These are phyloP conservation scores for Sitophilus oryzae DNA, from an alignment of 1,140 invertebrate genomes.

Conservation along the genomic window DNA sequence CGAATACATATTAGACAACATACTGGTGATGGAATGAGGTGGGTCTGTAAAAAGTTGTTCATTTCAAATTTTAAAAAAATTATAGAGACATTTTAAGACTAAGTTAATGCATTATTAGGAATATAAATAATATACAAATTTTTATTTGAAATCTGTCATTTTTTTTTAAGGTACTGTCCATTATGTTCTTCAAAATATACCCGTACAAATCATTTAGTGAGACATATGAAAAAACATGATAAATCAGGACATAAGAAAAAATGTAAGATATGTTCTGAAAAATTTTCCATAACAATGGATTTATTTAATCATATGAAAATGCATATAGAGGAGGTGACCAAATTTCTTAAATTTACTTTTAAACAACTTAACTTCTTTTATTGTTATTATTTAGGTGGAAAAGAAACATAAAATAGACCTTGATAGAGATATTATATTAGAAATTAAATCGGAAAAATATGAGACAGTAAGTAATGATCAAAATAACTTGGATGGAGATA, in stretches of 20 bases:
- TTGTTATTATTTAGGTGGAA: constrained; percentile 9
- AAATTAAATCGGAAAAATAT: constrained; percentile 25
- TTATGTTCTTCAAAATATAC: constrained; percentile 37
- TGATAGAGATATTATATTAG: constrained; percentile 19
- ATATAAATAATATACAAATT: neutral
- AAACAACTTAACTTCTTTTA: neutral
- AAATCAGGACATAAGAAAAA: constrained; percentile 29
- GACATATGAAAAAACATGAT: constrained; percentile 34
- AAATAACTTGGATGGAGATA: no score
- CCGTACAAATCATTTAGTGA: constrained; percentile 34
- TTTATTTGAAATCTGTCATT: neutral
- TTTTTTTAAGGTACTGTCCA: constrained; percentile 27
- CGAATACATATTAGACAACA: constrained; percentile 40
- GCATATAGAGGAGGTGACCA: constrained; percentile 27
- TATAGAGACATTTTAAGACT: no score
- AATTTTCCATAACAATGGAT: constrained; percentile 26
- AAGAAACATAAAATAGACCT: constrained; percentile 15
- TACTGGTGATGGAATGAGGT: constrained; percentile 35
- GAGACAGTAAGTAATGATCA: no score
- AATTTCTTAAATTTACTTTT: constrained; percentile 3
- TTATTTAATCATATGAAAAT: constrained; percentile 29
- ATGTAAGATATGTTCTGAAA: constrained; percentile 32
- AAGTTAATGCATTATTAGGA: no score
- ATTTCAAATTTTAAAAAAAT: no score
- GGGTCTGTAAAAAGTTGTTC: no score